Conservation (phyloP, 2,113 vertebrate genomes). For the Micromys minutus region DNA sequence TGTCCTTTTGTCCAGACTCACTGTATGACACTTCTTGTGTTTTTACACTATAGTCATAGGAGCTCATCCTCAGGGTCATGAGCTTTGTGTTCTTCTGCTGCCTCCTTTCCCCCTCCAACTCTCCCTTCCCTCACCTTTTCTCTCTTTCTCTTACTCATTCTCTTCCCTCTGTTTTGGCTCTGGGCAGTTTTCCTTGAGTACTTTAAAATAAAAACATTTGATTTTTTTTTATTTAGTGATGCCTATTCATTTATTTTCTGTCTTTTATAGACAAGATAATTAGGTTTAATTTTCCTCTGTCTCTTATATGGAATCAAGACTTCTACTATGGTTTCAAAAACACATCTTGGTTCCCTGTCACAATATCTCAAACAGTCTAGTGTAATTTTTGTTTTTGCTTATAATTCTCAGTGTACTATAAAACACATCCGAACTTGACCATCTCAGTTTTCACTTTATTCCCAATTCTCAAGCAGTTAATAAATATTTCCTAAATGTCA, state of each 20-base stretch:
- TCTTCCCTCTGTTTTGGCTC: not conserved
- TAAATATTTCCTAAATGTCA: slow-evolving; percentile 47
- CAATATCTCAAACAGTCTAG: slow-evolving; percentile 29
- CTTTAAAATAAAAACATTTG: not conserved
- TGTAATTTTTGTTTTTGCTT: not conserved
- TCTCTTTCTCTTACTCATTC: not conserved
- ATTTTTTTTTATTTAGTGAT: not conserved
- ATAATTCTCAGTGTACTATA: not conserved
- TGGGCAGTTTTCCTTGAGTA: not conserved
- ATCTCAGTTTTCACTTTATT: slow-evolving; percentile 40
- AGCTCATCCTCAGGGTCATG: not conserved
- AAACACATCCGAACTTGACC: slow-evolving; percentile 9
- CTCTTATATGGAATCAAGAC: not conserved
- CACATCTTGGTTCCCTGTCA: not conserved
- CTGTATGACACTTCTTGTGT: too few relatives aligned
- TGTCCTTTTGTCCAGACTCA: not conserved
- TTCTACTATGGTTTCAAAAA: not conserved
- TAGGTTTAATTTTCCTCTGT: slow-evolving; percentile 20
- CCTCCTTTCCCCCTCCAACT: not conserved
- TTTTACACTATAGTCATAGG: not conserved
- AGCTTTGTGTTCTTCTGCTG: not conserved
- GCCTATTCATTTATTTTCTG: not conserved
- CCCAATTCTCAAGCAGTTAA: slow-evolving; percentile 55
- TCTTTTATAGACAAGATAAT: not conserved
- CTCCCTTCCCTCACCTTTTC: rapidly evolving